These are phyloP conservation scores for Pterocles gutturalis DNA, from an alignment of 2,113 vertebrate species.

Conservation along the genomic window DNA sequence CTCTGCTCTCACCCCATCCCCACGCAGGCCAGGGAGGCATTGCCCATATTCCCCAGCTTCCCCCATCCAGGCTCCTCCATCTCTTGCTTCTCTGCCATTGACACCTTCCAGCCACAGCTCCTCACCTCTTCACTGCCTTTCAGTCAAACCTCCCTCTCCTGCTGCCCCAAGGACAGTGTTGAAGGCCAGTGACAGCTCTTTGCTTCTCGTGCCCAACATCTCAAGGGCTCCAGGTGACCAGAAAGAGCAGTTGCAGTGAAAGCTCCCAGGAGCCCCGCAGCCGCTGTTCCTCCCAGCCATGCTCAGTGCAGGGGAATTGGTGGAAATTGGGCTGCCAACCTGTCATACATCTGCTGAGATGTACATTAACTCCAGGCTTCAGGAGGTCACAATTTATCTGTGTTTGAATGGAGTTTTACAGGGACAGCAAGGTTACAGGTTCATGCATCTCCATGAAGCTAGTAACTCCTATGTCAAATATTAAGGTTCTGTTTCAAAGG, in stretches of 20 bases:
- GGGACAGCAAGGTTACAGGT: neutral
- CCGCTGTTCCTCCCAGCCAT: accelerated
- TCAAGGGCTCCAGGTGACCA: neutral
- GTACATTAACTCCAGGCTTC: neutral
- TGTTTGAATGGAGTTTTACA: neutral
- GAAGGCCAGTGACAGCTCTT: neutral
- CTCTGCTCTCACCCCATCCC: neutral
- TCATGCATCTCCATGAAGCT: neutral
- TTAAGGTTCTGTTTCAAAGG: neutral
- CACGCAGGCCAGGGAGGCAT: neutral
- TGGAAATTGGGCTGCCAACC: neutral
- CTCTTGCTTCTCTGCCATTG: neutral
- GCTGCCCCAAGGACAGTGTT: neutral
- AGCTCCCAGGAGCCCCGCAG: neutral
- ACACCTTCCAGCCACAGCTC: neutral
- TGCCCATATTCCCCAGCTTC: neutral
- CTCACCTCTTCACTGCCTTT: neutral
- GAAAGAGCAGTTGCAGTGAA: neutral
- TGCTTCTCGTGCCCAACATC: neutral
- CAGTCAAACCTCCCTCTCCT: neutral
- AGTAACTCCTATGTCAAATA: accelerated
- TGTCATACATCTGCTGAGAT: neutral
- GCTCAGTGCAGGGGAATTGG: neutral
- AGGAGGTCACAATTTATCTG: neutral
- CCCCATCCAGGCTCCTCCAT: accelerated